Conservation (phyloP, 2,113 vertebrate species). For the Psettodes erumei region DNA sequence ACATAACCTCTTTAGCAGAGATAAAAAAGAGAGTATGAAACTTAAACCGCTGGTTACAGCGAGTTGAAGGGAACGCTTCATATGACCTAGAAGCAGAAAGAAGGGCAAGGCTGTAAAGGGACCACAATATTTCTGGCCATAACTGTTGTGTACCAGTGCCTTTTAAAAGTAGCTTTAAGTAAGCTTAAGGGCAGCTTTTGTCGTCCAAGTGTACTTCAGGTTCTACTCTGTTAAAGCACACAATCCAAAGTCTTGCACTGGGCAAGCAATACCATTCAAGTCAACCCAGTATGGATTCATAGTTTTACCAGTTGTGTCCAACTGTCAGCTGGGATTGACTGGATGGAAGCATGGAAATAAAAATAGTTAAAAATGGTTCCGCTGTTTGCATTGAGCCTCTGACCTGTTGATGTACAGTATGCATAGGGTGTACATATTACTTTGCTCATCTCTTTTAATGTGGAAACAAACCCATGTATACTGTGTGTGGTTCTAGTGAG, state of each 20-base stretch:
- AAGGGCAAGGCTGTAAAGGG: background rate
- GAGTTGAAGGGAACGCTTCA: too few species aligned
- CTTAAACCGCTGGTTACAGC: background rate
- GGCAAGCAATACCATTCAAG: conserved; percentile 8
- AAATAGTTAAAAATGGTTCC: background rate
- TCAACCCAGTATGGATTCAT: background rate
- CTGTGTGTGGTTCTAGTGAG: too few species aligned
- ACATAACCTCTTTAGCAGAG: too few species aligned
- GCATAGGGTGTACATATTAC: too few species aligned
- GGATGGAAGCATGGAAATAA: too few species aligned
- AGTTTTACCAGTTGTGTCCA: background rate
- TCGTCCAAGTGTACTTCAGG: conserved; percentile 22
- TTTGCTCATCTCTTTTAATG: too few species aligned
- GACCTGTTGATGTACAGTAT: too few species aligned
- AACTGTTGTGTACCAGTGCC: background rate
- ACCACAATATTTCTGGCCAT: conserved; percentile 9
- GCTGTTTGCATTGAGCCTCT: background rate
- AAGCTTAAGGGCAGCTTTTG: background rate
- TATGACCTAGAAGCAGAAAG: conserved; percentile 5
- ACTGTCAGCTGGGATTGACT: background rate
- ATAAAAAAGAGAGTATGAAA: background rate
- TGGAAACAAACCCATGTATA: too few species aligned
- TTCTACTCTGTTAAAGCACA: too few species aligned
- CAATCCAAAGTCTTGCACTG: conserved; percentile 14
- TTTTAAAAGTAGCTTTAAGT: conserved; percentile 14